Base-by-base conservation (phyloP, 2,888 invertebrate species). In the Norana najaformis region DNA sequence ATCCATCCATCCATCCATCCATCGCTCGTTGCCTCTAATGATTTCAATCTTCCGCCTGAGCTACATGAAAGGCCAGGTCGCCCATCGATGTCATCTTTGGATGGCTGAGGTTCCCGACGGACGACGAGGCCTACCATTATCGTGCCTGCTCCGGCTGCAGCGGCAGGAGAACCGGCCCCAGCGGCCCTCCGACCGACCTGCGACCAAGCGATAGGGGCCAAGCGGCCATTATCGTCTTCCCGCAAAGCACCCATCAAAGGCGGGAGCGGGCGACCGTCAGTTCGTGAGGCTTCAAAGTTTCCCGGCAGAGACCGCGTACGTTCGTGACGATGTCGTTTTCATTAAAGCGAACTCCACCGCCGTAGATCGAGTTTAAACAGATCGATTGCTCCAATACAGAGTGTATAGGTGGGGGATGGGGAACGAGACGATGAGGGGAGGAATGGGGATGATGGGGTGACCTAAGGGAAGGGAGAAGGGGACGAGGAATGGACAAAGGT, bases 301-400 rank as follows among this genome's bases (percentile, higher is more conserved):
- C 69, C 69, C 69, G 69, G 69, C 1, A 30, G 69, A 30, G 69
- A 69, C 18, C 18, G 18, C 69, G 69, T n/a, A 8, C n/a, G 69
- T n/a, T 69, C 69, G 69, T 69, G 69, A 69, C 69, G 30, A 69
- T 69, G 69, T 30, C 69, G 69, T 69, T 8, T 30, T 69, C 69
- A 69, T 69, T 69, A 69, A n/a, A n/a, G 30, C 69, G 69, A 69
- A 8, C 69, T 4, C 11, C 69, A 69, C 69, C 69, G n/a, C 20
- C 16, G 18, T n/a, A 69, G 16, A n/a, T 69, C n/a, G 69, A 69
- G 69, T 69, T 69, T 69, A 69, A 69, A 69, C 69, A 69, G 69
- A 69, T 69, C 69, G 69, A 69, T 69, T 69, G 69, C 30, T n/a
- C 69, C 69, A n/a, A 69, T 69, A n/a, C 69, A n/a, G n/a, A 69